Base-by-base conservation (phyloP, 2,888 invertebrate species). In the Magallana nippona region DNA sequence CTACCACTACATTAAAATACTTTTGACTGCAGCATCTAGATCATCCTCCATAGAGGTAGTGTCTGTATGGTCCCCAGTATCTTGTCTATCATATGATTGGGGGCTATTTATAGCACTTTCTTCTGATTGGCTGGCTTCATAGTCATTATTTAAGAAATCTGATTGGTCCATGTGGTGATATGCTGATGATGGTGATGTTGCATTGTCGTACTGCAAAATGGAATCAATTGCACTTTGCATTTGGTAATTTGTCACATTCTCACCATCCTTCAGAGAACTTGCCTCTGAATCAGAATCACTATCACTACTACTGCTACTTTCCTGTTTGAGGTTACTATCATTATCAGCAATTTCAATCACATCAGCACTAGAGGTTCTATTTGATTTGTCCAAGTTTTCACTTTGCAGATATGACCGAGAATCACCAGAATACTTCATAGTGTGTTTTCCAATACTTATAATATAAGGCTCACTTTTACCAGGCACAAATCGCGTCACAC, bases 141-240 rank as follows among this genome's bases (percentile, higher is more conserved):
- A 81, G n/a, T 63, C 81, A 57, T 44, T 63, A 58, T 71, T 78
- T 27, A 60, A 77, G 78, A 58, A 32, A 56, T 78, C 56, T n/a
- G 55, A 77, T 27, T 71, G 77, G 71, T 82, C 77, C 55, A 55
- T 44, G 10, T 55, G 56, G 44, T 78, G 78, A 32, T 56, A 78
- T 78, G 82, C 58, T 19, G 55, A 56, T 19, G 78, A 78, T 19
- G 78, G 77, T 81, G 84, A 78, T 82, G 81, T 80, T 81, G 83
- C 83, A 78, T 87, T 88, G 79, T 86, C 88, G 32, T 89, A 94
- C 94, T 96, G 96, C 87, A 97, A 94, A 92, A 97, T 97, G 92
- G 96, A 96, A 93, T 97, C 96, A 90, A 97, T 97, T 87, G 97
- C 97, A 92, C 96, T 96, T 93, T 97, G 96, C 86, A 97, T 97